Evolutionary conservation across 2,113 vertebrate genomes (phyloP).

Genomic region (Caretta caretta): DNA sequence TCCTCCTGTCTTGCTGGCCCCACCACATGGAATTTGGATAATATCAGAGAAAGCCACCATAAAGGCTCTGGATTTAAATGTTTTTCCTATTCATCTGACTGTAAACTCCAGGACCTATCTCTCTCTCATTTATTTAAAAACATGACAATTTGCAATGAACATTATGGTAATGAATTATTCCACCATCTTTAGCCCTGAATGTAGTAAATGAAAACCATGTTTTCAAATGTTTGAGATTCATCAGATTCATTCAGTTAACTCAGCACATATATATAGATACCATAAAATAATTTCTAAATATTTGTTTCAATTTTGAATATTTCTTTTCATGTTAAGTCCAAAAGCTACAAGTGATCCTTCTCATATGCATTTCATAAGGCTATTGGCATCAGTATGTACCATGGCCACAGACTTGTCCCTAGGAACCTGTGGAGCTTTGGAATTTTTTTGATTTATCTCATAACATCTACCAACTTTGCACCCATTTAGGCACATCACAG

Average conservation of each 20-base stretch:
- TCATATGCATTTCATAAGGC: not conserved
- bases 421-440: not conserved
- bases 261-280: too few species aligned
- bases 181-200: too few species aligned
- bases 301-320: too few species aligned
- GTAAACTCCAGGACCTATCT: not conserved
- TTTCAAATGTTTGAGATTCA: too few species aligned
- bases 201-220: too few species aligned
- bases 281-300: too few species aligned
- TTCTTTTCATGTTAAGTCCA: too few species aligned
- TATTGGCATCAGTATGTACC: rapidly evolving
- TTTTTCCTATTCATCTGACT: not conserved
- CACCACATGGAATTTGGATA: not conserved
- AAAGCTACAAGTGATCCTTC: not conserved
- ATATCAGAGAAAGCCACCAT: not conserved
- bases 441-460: not conserved
- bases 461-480: not conserved
- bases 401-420: not conserved
- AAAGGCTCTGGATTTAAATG: not conserved
- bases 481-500: not conserved
- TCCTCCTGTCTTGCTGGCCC: not conserved
- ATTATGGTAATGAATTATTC: too few species aligned
- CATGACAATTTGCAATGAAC: too few species aligned
- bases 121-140: not conserved
- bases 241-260: too few species aligned